Evolutionary conservation across 2,888 invertebrate species (phyloP), one percentile per base, ranked within the genome.

Genomic region (Amphipyra berbera): DNA sequence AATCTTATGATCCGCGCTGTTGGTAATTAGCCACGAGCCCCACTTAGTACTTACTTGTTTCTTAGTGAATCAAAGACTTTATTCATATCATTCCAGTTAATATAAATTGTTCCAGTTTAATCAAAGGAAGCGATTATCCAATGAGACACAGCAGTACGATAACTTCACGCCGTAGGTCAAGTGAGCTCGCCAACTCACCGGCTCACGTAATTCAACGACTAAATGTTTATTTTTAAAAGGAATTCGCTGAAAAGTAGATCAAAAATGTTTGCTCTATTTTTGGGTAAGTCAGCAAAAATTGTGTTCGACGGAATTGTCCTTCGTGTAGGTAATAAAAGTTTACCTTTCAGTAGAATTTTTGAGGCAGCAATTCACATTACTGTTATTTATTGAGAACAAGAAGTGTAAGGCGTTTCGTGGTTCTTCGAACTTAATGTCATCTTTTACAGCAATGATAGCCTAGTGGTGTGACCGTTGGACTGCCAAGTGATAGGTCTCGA

Each of bases 61-160:
- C n/a, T n/a, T n/a, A n/a, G n/a, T n/a, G n/a, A n/a, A n/a, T n/a
- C n/a, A n/a, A n/a, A n/a, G n/a, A n/a, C n/a, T n/a, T n/a, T n/a
- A n/a, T n/a, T n/a, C n/a, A n/a, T n/a, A n/a, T 54, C 9, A 50
- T 72, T 50, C 42, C 38, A 21, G 33, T 14, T 12, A n/a, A n/a
- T 7, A 21, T 37, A 15, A 57, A 44, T 55, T 41, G 42, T 4
- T 42, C 14, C 14, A 30, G 13, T 13, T 42, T 54, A 65, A 64
- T 48, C 14, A 33, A 42, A 46, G 58, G 52, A 70, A 50, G 59
- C n/a, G 68, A 78, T 61, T 56, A 68, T 55, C 14, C 60, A 65
- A 60, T 68, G 78, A 74, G 71, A 45, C 41, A 13, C 56, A 35
- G 21, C 21, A 52, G 72, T 75, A 76, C 15, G 21, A 41, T 21